Base-by-base conservation (phyloP, 2,888 invertebrate genomes). In the Azorinus chamasolen region DNA sequence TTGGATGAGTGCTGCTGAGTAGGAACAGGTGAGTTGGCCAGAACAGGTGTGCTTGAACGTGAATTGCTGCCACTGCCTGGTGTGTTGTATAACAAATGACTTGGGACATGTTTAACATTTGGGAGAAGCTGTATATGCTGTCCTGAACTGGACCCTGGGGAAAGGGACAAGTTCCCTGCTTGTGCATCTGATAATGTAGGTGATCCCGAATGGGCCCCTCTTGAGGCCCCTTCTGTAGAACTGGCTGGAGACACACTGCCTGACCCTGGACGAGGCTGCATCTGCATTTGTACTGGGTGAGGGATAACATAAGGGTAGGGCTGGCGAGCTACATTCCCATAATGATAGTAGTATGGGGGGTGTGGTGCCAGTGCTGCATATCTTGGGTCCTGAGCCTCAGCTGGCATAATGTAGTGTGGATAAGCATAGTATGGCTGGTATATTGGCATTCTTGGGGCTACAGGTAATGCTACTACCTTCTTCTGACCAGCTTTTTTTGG, bases 51-150 rank as follows among this genome's bases (percentile, higher is more conserved):
- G 41, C 83, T 85, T 10, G 85, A 79, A 16, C 86, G 70, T 0
- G 86, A 86, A 65, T 71, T 79, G 41, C 59, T 80, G 8, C 80
- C 73, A 69, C 79, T 82, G 12, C 72, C 78, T 18, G 79, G 71
- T 25, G 78, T 82, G 43, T 64, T 80, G 48, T 69, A 73, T 51
- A 87, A 61, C 37, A 88, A 73, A 57, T 90, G 90, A 50, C 86
- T 78, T 14, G 89, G 89, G 1, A 88, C 87, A 79, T 90, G 89
- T 73, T 86, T 87, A 2, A 89, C 91, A 70, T 89, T 91, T 4
- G 91, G 90, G 53, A 91, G 79, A 25, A 91, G 82, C 79, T 90
- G 89, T 57, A 90, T 86, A 20, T 53, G 68, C 25, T 59, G 68
- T 22, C 78, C 75, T 12, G 81, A 65, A 25, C 81, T 59, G 8